Evolutionary conservation across 1,140 invertebrate species (phyloP), one percentile per base, ranked within the genome.

Genomic region (Charaxes varanes): DNA sequence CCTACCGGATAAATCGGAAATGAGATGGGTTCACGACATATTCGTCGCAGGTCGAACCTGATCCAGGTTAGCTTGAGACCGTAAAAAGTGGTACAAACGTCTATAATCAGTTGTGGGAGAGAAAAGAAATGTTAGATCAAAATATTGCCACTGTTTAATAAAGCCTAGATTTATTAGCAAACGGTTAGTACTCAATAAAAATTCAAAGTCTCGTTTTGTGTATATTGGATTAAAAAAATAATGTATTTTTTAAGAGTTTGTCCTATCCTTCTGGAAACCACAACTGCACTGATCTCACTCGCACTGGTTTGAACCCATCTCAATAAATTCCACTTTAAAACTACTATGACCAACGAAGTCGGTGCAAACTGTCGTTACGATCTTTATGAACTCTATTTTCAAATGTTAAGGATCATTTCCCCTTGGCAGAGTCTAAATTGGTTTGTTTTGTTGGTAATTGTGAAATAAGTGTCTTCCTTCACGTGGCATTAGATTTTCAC

Each of bases 271-370:
- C 41, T 26, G 15, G 26, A 44, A 44, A 30, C 16, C 13, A 17
- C 21, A 47, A 48, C 65, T 31, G 49, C 49, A 49, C 14, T 10
- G 24, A 26, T 37, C 59, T 45, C 26, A 52, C 41, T 34, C 21
- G 28, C 33, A 61, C 69, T 46, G 42, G 66, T 68, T 70, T 43
- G 34, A 54, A 61, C 69, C 44, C 24, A 53, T 35, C 33, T 31
- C 45, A 56, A 70, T 70, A 63, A 68, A 68, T 68, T 49, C 61
- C 50, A 62, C 53, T 63, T 67, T 36, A 60, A 45, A 12, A 18
- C 11, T 12, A 14, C 28, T 31, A 8, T 31, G 40, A 33, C 38
- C 36, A 18, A 11, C 22, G 5, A 30, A 32, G 32, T 53, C 18
- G 15, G 10, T 30, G 26, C 15, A 15, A 2, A 17, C 15, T 31